Percentiles rank a stretch among this genome's conserved stretches.
Evolutionary conservation across 1,140 invertebrate species (phyloP).

Genomic region (Drosophila sp.): DNA sequence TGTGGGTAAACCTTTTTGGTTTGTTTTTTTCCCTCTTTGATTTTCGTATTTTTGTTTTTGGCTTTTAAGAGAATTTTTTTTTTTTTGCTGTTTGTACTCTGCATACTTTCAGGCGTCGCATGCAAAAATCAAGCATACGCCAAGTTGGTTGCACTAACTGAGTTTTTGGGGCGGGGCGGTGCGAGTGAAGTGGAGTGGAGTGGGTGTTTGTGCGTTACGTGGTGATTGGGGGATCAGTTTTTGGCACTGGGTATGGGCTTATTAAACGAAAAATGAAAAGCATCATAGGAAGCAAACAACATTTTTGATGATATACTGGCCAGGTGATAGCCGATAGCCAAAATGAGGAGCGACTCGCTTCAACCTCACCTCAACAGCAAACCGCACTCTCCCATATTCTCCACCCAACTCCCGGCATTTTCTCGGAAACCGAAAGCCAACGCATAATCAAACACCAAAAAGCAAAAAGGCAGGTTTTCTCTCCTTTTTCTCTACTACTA

Average conservation of each 20-base stretch:
- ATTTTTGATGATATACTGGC: constrained; percentile 46
- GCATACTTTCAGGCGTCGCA: constrained; percentile 10
- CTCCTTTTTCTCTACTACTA: not conserved
- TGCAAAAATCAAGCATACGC: constrained; percentile 11
- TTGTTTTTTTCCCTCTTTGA: not conserved
- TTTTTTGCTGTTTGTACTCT: not conserved
- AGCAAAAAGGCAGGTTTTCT: constrained; percentile 52
- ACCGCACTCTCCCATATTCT: not conserved
- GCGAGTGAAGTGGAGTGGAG: not conserved
- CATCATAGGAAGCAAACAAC: constrained; percentile 39
- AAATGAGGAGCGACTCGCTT: constrained; percentile 9
- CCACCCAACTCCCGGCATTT: not conserved
- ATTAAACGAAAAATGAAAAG: constrained; percentile 37
- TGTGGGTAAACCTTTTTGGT: not conserved
- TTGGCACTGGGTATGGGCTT: not conserved
- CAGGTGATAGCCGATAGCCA: constrained; percentile 12
- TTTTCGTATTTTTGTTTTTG: not conserved
- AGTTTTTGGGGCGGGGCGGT: not conserved
- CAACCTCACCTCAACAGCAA: not conserved
- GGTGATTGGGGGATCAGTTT: not conserved
- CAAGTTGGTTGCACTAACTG: constrained; percentile 4
- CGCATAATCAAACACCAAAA: constrained; percentile 75
- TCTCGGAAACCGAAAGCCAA: constrained; percentile 55
- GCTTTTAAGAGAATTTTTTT: not conserved
- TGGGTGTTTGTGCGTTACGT: too few relatives aligned